These are phyloP conservation scores for Scaptomyza parva DNA, from an alignment of 2,888 invertebrate genomes.

Conservation along the genomic window DNA sequence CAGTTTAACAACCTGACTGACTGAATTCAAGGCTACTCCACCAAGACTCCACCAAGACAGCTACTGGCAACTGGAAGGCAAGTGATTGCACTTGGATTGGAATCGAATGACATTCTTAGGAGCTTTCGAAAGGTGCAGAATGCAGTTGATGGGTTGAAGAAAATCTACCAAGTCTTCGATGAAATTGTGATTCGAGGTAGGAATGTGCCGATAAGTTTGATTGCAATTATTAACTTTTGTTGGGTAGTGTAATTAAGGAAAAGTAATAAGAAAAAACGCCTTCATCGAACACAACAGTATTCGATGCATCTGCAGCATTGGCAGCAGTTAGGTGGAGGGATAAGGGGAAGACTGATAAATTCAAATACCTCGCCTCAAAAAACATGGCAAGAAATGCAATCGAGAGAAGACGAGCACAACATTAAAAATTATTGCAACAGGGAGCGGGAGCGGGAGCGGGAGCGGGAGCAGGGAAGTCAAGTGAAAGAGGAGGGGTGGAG, in stretches of 20 bases:
- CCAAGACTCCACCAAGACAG: too few relatives aligned
- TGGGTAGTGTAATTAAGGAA: constrained; percentile 45
- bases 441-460: background rate
- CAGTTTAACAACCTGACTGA: constrained; percentile 12
- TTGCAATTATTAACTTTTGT: background rate
- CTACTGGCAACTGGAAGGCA: background rate
- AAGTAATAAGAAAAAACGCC: constrained; percentile 38
- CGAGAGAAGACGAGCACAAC: constrained; percentile 54
- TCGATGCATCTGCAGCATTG: background rate
- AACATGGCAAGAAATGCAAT: constrained; percentile 49
- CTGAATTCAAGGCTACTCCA: constrained; percentile 7
- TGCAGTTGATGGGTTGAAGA: background rate
- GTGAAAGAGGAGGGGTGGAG: background rate
- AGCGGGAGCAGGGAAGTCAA: too few relatives aligned
- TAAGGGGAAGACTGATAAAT: constrained; percentile 26
- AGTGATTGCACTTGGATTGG: background rate
- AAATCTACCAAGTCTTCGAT: background rate
- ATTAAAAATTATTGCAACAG: constrained; percentile 35
- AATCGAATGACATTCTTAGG: constrained; percentile 1
- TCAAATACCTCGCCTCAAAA: constrained; percentile 28
- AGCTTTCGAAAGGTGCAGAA: too few relatives aligned
- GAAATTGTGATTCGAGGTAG: too few relatives aligned
- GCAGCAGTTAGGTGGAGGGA: constrained; percentile 2
- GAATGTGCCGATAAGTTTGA: background rate
- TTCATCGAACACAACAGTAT: constrained; percentile 20